Base-by-base conservation (phyloP, 1,140 invertebrate genomes). In the Sycophila sp. region DNA sequence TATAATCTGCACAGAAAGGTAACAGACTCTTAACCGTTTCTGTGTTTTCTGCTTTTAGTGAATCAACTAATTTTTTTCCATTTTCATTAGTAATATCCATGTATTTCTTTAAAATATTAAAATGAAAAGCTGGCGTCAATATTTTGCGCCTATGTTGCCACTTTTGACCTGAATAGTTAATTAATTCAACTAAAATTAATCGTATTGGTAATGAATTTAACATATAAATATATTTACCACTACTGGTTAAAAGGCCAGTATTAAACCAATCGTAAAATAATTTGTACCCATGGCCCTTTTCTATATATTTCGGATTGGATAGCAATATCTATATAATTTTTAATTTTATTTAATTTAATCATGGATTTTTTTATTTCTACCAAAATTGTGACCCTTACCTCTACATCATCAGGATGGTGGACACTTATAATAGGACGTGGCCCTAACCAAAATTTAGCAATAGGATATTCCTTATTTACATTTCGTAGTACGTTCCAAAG, bases 51-150 rank as follows among this genome's bases (percentile, higher is more conserved):
- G 59, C 83, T 77, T 73, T 77, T 11, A 85, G 66, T 3, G 10
- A n/a, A 2, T 73, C 6, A 5, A 78, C 60, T 42, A 84, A 63
- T n/a, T 72, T 73, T 7, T 75, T 45, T 2, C 73, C 59, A 24
- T 79, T 75, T 34, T 81, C 72, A 4, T 78, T 67, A n/a, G 81
- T 79, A 17, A 79, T 72, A 2, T 75, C 69, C n/a, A 93, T 77
- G 81, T 95, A 97, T 77, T 94, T 90, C 71, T 92, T 89, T 0
- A 97, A 86, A 70, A 97, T 94, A 74, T 92, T 92, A 79, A 97
- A 97, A 81, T 98, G 95, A 81, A 98, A 98, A 0, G 94, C 91
- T 1, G 96, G 94, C 0, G 96, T 97, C 2, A 98, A 81, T 36
- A 97, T 87, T 85, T 94, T 96, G 59, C 95, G 87, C 8, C 94